phyloP scores from a whole-genome alignment of 2,888 invertebrate species.

The Cataglyphis cursor region DNA sequence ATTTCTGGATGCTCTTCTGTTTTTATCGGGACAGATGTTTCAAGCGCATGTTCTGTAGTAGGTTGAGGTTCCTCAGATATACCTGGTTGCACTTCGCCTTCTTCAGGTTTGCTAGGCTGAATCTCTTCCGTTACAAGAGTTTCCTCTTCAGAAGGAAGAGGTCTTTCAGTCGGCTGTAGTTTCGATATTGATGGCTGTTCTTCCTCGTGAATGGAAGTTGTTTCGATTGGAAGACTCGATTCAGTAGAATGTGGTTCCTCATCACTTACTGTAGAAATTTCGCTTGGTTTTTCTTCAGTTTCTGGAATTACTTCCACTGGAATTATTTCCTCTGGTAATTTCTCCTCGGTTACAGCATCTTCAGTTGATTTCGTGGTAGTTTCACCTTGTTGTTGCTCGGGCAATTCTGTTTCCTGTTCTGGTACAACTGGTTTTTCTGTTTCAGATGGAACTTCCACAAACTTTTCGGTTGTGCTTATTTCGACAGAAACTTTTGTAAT shows the following conservation, averaged over 20 bases:
- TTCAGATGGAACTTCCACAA: constrained; percentile 39
- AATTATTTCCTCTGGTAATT: constrained; percentile 46
- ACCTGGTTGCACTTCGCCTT: constrained; percentile 13
- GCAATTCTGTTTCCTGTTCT: constrained; percentile 58
- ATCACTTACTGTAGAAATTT: constrained; percentile 46
- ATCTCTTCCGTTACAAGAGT: constrained; percentile 33
- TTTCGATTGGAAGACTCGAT: constrained; percentile 37
- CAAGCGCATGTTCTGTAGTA: constrained; percentile 54
- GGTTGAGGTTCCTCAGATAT: constrained; percentile 36
- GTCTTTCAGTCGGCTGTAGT: constrained; percentile 49
- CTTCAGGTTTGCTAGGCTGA: constrained; percentile 40
- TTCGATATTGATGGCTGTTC: constrained; percentile 37
- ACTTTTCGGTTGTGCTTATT: constrained; percentile 45
- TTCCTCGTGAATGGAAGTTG: constrained; percentile 49
- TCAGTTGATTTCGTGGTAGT: constrained; percentile 47
- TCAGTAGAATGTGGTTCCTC: constrained; percentile 47
- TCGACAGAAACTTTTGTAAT: constrained; percentile 41
- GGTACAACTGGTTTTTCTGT: constrained; percentile 46
- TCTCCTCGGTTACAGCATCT: constrained; percentile 31
- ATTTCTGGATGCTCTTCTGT: constrained; percentile 50
- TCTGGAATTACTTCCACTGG: constrained; percentile 35
- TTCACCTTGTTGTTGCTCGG: constrained; percentile 57
- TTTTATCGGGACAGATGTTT: constrained; percentile 58
- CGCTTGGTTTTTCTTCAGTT: constrained; percentile 57
- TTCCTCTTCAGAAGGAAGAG: constrained; percentile 49